Evolutionary conservation across 1,140 invertebrate genomes (phyloP).

Genomic region (Calliphora vicina): DNA sequence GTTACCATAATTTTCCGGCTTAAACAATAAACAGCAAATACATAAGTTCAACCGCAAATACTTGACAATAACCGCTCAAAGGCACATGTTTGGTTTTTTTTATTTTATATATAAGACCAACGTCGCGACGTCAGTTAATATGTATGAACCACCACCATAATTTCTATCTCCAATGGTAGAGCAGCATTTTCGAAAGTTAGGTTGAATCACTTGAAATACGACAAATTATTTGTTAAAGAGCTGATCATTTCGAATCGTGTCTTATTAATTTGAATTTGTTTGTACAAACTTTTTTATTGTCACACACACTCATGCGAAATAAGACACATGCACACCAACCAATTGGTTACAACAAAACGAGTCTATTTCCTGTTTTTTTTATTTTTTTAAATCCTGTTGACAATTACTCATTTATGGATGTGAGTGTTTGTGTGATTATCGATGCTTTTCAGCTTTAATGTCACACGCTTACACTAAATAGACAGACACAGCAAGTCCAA

Average conservation of each 20-base stretch:
- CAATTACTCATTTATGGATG: background rate
- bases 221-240: too few relatives aligned
- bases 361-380: background rate
- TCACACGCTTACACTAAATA: background rate
- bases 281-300: background rate
- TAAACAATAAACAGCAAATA: background rate
- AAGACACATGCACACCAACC: too few relatives aligned
- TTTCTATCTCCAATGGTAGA: background rate
- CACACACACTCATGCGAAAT: background rate
- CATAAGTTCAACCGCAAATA: slow-evolving; percentile 1
- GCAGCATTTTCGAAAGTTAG: background rate
- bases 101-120: background rate
- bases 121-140: background rate
- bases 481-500: too few relatives aligned
- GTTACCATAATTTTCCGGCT: background rate
- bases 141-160: background rate
- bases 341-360: background rate
- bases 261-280: background rate
- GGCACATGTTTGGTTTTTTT: background rate
- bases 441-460: background rate
- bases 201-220: background rate
- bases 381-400: background rate
- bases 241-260: background rate
- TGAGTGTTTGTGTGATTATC: background rate
- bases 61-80: background rate